A percentile compares a stretch with the other conserved stretches of the same genome.
phyloP scores from a whole-genome alignment of 1,140 invertebrate genomes.

The Vollenhovia emeryi region DNA sequence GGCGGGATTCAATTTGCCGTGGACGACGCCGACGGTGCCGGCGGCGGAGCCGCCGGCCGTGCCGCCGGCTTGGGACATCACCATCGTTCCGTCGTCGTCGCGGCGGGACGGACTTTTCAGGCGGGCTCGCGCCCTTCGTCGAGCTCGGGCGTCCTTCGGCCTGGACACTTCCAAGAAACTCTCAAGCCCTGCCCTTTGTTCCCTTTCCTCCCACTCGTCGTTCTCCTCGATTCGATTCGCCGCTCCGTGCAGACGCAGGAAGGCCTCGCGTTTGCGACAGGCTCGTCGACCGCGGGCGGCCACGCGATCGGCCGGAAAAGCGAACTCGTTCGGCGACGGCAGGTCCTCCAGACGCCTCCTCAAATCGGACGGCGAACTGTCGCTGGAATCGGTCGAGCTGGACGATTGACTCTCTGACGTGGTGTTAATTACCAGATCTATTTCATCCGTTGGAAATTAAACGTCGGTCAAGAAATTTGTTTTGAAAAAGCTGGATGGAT shows the following conservation, averaged over 20 bases:
- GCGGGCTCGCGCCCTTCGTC: slow-evolving; percentile 60
- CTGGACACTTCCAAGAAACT: not conserved
- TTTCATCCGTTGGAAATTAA: slow-evolving; percentile 43
- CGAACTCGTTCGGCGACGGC: slow-evolving; percentile 59
- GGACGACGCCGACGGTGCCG: not conserved
- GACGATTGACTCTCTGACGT: not conserved
- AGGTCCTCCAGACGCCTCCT: slow-evolving; percentile 68
- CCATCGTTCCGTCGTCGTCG: slow-evolving; percentile 29
- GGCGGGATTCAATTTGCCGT: not conserved
- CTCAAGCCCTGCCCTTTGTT: not conserved
- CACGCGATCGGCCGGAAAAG: slow-evolving; percentile 42
- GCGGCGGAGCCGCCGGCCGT: not conserved
- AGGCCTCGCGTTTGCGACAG: slow-evolving; percentile 63
- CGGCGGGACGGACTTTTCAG: not conserved
- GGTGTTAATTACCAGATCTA: slow-evolving; percentile 35
- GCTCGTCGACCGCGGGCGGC: slow-evolving; percentile 57
- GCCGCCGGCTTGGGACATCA: not conserved
- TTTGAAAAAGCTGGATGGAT: not conserved
- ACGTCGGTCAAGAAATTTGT: not conserved
- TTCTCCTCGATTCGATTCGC: slow-evolving; percentile 74
- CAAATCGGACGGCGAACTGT: slow-evolving; percentile 69
- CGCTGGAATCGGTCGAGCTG: slow-evolving; percentile 40
- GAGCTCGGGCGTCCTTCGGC: slow-evolving; percentile 52
- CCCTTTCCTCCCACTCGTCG: slow-evolving; percentile 67
- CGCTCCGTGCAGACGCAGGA: slow-evolving; percentile 56